Percentiles rank a stretch among this genome's conserved stretches.
Evolutionary conservation across 2,888 invertebrate genomes (phyloP).

Genomic region (Bellardia bayeri): DNA sequence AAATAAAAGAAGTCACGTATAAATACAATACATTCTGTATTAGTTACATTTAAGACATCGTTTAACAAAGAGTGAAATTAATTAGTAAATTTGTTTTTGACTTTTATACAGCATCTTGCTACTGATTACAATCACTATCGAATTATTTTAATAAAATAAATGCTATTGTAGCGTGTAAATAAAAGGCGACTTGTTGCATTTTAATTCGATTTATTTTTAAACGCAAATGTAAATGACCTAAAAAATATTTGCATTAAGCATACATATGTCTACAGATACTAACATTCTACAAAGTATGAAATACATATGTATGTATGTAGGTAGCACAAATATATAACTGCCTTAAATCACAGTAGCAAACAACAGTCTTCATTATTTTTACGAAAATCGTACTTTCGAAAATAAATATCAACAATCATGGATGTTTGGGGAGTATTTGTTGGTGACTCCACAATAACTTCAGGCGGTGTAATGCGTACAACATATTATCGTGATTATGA

Average conservation of each 20-base stretch:
- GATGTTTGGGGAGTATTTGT: conserved; percentile 85
- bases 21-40: neutral
- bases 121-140: neutral
- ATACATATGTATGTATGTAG: conserved; percentile 15
- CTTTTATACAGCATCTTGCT: neutral
- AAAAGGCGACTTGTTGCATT: conserved; percentile 34
- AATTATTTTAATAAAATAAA: too few species aligned
- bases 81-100: neutral
- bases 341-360: neutral
- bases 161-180: conserved; percentile 5
- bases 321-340: neutral
- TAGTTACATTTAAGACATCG: conserved; percentile 46
- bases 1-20: conserved; percentile 44
- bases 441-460: conserved; percentile 85
- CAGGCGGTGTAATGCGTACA: conserved; percentile 85
- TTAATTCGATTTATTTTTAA: conserved; percentile 35
- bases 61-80: conserved; percentile 36
- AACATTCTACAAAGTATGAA: neutral
- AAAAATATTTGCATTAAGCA: conserved; percentile 12
- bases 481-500: conserved; percentile 85
- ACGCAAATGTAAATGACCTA: conserved; percentile 47
- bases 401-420: conserved; percentile 78
- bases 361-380: neutral
- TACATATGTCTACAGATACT: neutral
- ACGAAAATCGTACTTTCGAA: neutral